Base-by-base conservation (phyloP, 2,797 vertebrate species). In the Pteronotus mesoamericanus region DNA sequence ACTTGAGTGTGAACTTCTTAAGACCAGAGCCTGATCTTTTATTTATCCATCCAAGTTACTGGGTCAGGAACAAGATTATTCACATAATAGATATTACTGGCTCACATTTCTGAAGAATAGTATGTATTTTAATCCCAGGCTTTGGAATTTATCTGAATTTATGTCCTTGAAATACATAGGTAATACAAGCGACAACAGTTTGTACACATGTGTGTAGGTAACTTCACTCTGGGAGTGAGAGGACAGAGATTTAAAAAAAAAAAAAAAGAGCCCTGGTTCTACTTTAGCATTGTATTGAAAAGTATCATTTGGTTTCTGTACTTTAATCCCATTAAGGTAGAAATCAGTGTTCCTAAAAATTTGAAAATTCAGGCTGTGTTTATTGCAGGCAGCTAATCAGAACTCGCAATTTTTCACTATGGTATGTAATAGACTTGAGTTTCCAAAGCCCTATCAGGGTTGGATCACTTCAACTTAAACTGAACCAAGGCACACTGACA, bases 401-500 rank as follows among this genome's bases (percentile, higher is more conserved):
- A 97, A 83, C 71, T 34, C 74, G 6, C 32, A 61, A 83, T 97
- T 97, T 94, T 64, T 92, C 86, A 86, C 89, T 78, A 59, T 39
- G 32, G 68, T 90, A 92, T 80, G 42, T 53, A 97, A 96, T n/a
- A 97, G 51, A 74, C 9, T 57, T 74, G 94, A 92, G 83, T 89
- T 97, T 79, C 94, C n/a, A 29, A 96, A 94, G 88, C 34, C 91
- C 66, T 94, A 88, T 93, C 87, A 64, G 61, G 37, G 82, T 93
- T 95, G 86, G 92, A 86, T 94, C 96, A 95, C 86, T 94, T 2
- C 29, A 75, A n/a, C n/a, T n/a, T n/a, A 91, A 86, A 95, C 91
- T 85, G 80, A 98, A 97, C 72, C 57, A 96, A 87, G 61, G 37
- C 66, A 84, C 61, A 97, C 95, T 15, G n/a, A 64, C 84, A 95